Percentiles rank a stretch among this genome's conserved stretches.
phyloP scores from a whole-genome alignment of 2,113 vertebrate genomes.

The Eulemur macaco region DNA sequence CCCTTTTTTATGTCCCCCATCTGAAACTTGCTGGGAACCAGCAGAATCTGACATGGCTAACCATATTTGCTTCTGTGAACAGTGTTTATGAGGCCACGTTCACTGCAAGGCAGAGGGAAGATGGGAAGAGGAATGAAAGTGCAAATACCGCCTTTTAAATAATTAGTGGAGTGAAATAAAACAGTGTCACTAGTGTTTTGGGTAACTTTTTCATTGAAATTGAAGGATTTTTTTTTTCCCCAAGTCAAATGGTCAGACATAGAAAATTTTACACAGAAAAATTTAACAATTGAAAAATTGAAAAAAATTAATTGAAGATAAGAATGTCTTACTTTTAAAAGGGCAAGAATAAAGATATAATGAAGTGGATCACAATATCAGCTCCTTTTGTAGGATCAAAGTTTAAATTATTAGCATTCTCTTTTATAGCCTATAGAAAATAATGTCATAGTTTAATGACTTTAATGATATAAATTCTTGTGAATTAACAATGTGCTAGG shows the following conservation, averaged over 20 bases:
- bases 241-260: background rate
- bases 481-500: constrained; percentile 30
- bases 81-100: background rate
- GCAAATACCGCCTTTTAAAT: background rate
- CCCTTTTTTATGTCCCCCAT: constrained; percentile 47
- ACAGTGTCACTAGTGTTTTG: background rate
- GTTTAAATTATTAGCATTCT: background rate
- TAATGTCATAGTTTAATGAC: constrained; percentile 5
- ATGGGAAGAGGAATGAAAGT: background rate
- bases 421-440: constrained; percentile 43
- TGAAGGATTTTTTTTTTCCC: background rate
- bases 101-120: background rate
- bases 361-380: background rate
- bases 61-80: background rate
- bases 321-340: background rate
- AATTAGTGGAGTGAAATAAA: background rate
- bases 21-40: constrained; percentile 27
- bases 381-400: background rate
- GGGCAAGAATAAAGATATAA: background rate
- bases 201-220: background rate
- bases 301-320: background rate
- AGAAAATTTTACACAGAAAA: background rate
- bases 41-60: background rate
- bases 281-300: background rate
- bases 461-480: constrained; percentile 25